These are phyloP conservation scores for Delia radicum DNA, from an alignment of 1,140 invertebrate species.

Conservation along the genomic window DNA sequence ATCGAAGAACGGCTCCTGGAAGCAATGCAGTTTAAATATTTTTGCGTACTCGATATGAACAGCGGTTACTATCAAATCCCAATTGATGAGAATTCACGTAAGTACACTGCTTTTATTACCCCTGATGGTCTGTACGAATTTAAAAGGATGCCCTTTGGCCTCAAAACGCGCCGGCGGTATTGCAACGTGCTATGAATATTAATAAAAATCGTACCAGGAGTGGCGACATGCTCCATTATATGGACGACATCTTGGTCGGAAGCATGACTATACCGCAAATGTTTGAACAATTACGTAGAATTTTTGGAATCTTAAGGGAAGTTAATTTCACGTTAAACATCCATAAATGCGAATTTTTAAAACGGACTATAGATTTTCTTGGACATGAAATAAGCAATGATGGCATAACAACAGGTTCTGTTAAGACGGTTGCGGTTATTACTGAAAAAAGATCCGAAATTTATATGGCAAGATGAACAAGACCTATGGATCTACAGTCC, in stretches of 20 bases:
- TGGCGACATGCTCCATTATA: constrained; percentile 22
- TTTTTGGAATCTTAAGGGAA: constrained; percentile 18
- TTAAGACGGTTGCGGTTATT: constrained; percentile 30
- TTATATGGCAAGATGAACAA: constrained; percentile 37
- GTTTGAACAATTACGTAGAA: constrained; percentile 7
- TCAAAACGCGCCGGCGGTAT: constrained; percentile 36
- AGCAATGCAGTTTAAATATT: constrained; percentile 30
- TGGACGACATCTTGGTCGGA: constrained; percentile 28
- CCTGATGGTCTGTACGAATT: constrained; percentile 55
- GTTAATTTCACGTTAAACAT: constrained; percentile 57
- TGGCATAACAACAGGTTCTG: constrained; percentile 26
- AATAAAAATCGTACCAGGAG: neutral
- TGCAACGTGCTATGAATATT: constrained; percentile 34
- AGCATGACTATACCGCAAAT: constrained; percentile 13
- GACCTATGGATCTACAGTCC: too few relatives aligned
- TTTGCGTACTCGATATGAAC: constrained; percentile 51
- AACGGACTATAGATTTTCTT: constrained; percentile 31
- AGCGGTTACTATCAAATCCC: constrained; percentile 59
- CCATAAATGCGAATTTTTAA: constrained; percentile 55
- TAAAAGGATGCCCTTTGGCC: constrained; percentile 56
- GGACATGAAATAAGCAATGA: constrained; percentile 23
- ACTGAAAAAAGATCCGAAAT: constrained; percentile 30
- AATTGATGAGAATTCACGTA: constrained; percentile 39
- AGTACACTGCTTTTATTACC: constrained; percentile 57
- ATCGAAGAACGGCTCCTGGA: constrained; percentile 42